These are phyloP conservation scores for Agriopis marginaria DNA, from an alignment of 2,888 invertebrate species.

Conservation along the genomic window DNA sequence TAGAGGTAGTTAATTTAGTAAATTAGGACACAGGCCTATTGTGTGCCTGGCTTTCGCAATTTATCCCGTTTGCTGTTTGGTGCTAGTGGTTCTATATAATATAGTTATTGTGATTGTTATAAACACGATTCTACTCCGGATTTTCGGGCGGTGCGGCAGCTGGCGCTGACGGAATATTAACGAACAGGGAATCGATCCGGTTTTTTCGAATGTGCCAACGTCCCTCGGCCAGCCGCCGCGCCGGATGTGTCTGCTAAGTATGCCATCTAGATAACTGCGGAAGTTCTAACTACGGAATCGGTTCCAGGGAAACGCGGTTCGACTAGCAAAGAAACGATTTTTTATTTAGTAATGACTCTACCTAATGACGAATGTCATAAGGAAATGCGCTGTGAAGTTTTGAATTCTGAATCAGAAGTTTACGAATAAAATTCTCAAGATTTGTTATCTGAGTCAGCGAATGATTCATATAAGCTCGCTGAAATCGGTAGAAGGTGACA, in stretches of 20 bases:
- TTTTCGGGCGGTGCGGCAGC: conserved; percentile 40
- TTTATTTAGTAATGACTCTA: conserved; percentile 29
- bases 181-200: conserved; percentile 55
- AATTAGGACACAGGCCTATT: too few relatives aligned
- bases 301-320: conserved; percentile 39
- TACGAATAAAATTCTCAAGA: conserved; percentile 27
- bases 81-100: conserved; percentile 2
- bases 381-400: conserved; percentile 19
- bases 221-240: conserved; percentile 22
- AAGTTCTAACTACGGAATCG: conserved; percentile 37
- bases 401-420: conserved; percentile 23
- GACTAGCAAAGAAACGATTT: conserved; percentile 36
- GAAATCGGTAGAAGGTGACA: conserved; percentile 28
- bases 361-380: conserved; percentile 13
- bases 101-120: conserved; percentile 9
- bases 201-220: conserved; percentile 46
- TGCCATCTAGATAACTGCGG: conserved; percentile 42
- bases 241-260: conserved; percentile 45
- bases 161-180: conserved; percentile 59
- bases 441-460: conserved; percentile 35
- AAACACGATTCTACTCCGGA: conserved; percentile 38
- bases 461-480: conserved; percentile 33
- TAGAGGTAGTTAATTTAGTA: too few relatives aligned
- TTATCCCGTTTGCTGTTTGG: neutral
- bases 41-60: too few relatives aligned